A percentile compares a stretch with the other conserved stretches of the same genome.
phyloP scores from a whole-genome alignment of 2,113 vertebrate genomes.

The Chaetops frenatus region DNA sequence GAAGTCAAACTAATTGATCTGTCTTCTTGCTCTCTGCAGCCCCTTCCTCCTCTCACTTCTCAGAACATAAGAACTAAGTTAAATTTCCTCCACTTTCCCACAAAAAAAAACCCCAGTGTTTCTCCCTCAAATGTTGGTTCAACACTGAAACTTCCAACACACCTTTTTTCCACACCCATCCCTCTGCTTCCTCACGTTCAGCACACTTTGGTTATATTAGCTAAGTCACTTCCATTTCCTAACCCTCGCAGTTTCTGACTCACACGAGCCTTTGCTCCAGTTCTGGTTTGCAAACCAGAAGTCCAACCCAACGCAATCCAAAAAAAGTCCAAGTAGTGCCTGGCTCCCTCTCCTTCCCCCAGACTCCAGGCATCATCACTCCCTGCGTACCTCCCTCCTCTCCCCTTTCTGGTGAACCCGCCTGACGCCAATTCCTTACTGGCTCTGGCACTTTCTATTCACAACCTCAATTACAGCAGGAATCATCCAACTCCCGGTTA shows the following conservation, averaged over 20 bases:
- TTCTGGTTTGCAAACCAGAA: background rate
- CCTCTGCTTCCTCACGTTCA: background rate
- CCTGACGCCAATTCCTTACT: background rate
- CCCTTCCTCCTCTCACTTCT: background rate
- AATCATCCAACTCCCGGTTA: background rate
- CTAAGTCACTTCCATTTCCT: slow-evolving; percentile 14
- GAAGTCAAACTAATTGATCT: background rate
- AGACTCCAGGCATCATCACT: background rate
- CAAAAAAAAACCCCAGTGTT: background rate
- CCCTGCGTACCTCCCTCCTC: background rate
- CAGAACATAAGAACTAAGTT: background rate
- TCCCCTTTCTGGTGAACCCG: background rate
- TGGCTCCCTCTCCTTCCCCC: background rate
- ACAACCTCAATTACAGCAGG: background rate
- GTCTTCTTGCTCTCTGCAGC: background rate
- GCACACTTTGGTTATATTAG: background rate
- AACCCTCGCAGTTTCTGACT: slow-evolving; percentile 25
- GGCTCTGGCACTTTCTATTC: background rate
- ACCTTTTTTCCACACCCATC: background rate
- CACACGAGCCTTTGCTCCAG: slow-evolving; percentile 37
- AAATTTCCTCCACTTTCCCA: background rate
- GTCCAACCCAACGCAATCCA: background rate
- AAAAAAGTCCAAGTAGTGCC: background rate
- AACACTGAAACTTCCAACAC: background rate
- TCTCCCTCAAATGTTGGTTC: background rate